Evolutionary conservation across 2,113 vertebrate species (phyloP), one percentile per base, ranked within the genome.

Genomic region (Copsychus sechellarum): DNA sequence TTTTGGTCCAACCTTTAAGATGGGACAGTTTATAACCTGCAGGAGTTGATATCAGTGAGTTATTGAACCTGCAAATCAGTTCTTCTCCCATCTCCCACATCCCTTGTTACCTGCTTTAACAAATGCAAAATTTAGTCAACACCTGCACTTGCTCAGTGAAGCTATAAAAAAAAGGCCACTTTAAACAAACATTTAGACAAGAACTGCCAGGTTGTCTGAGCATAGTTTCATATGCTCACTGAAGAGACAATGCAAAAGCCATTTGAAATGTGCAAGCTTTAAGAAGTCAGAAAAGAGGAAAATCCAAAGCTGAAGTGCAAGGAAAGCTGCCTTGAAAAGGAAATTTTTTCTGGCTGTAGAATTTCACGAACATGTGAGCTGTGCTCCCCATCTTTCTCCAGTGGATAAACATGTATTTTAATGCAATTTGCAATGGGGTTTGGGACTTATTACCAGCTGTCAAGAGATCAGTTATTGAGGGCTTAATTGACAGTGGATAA

Each of bases 401-500:
- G 64, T 84, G 88, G 82, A 93, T 94, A 90, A 92, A 86, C 64
- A 67, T 81, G 57, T 85, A 86, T 88, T 90, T 86, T 78, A 89
- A 90, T 80, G 45, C 76, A 92, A 88, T 83, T 94, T 95, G 45
- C 85, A 96, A 11, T 71, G 92, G 94, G 56, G 79, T 88, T 96
- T 94, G 87, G 94, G 92, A 88, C 89, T 94, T 92, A 96, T 71
- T 95, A 97, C 95, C 91, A 95, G 87, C 95, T 97, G 96, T 87
- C 95, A 96, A 90, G 94, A 95, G 94, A 96, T 94, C 94, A 93
- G 78, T 93, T 95, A 91, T 84, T 90, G 95, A 95, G 80, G 89
- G 80, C 72, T 96, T 94, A 94, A 93, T 72, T 96, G 96, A 92
- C 96, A 96, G 73, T 80, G 88, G 94, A 92, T 96, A 97, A 96